Evolutionary conservation across 1,140 invertebrate genomes (phyloP).

Genomic region (Chlorops oryzae): DNA sequence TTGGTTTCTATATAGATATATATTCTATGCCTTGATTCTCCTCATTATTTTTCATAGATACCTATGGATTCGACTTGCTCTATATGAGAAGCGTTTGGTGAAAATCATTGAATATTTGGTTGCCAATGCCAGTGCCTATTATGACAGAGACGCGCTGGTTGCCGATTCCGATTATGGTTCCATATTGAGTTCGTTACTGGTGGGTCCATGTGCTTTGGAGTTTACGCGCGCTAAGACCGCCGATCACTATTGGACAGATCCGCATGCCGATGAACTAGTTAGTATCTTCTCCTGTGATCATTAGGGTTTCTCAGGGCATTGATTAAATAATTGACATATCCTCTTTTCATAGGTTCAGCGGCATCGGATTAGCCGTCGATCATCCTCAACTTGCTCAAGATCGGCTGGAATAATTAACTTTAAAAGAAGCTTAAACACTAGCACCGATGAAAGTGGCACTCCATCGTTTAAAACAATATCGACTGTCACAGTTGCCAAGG

Average conservation of each 20-base stretch:
- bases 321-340: constrained; percentile 19
- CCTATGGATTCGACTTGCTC: constrained; percentile 82
- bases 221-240: constrained; percentile 82
- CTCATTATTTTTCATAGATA: constrained; percentile 51
- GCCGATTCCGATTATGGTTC: constrained; percentile 87
- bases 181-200: constrained; percentile 80
- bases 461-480: constrained; percentile 47
- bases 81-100: constrained; percentile 80
- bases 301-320: constrained; percentile 10
- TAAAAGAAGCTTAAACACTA: constrained; percentile 58
- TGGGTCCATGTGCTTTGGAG: constrained; percentile 88
- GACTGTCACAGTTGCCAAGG: constrained; percentile 65
- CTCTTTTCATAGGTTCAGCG: constrained; percentile 56
- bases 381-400: constrained; percentile 63
- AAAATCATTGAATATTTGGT: constrained; percentile 84
- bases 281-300: background rate
- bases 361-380: constrained; percentile 73
- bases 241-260: constrained; percentile 87
- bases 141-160: constrained; percentile 80
- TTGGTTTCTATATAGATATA: background rate
- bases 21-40: background rate
- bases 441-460: constrained; percentile 55
- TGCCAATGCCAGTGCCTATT: constrained; percentile 71
- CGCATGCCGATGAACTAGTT: constrained; percentile 83
- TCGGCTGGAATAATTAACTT: constrained; percentile 72